phyloP scores from a whole-genome alignment of 2,797 vertebrate genomes.

The Acropternis orthonyx region DNA sequence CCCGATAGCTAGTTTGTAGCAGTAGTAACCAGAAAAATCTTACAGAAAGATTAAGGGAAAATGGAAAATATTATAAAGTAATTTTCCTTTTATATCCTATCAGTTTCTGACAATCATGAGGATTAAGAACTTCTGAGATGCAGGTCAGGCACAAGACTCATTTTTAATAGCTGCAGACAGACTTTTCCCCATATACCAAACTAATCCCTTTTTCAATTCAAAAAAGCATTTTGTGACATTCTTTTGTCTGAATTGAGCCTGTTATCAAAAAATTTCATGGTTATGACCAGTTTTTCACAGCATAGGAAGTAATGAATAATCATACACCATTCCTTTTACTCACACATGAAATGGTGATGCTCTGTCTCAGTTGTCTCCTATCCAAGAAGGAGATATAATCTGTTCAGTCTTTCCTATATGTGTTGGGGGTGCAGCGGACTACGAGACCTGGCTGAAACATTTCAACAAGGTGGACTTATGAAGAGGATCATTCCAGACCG shows the following conservation, averaged over 20 bases:
- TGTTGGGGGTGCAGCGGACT: no score
- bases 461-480: no score
- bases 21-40: slow-evolving; percentile 18
- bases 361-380: not conserved
- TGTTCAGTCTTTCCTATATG: not conserved
- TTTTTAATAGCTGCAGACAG: slow-evolving; percentile 46
- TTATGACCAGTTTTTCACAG: not conserved
- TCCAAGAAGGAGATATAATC: not conserved
- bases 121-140: slow-evolving; percentile 51
- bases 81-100: slow-evolving; percentile 56
- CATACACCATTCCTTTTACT: not conserved
- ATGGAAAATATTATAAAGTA: slow-evolving; percentile 56
- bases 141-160: not conserved
- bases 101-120: slow-evolving; percentile 28
- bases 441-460: no score
- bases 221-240: slow-evolving; percentile 7
- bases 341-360: not conserved
- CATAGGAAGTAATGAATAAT: not conserved
- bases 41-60: slow-evolving; percentile 54
- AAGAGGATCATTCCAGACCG: no score
- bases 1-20: not conserved
- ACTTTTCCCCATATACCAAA: slow-evolving; percentile 16
- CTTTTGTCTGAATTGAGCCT: slow-evolving; percentile 18
- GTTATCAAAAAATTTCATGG: slow-evolving; percentile 22
- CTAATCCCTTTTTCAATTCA: slow-evolving; percentile 46